A percentile compares a stretch with the other conserved stretches of the same genome.
Conservation (phyloP, 2,797 vertebrate species). For the Myotis pilosus region DNA sequence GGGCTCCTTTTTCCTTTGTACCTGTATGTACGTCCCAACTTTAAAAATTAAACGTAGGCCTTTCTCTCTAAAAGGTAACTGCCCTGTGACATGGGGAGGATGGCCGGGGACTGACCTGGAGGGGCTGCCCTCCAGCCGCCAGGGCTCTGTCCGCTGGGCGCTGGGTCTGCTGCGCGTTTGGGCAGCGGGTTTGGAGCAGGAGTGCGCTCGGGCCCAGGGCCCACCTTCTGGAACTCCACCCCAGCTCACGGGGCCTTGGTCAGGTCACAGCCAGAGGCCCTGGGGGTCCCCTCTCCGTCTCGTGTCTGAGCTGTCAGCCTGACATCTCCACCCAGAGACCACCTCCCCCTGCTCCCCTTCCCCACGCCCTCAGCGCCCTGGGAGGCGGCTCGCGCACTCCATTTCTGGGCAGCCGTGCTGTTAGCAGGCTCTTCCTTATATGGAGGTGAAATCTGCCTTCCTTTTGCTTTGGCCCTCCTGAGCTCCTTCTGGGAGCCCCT, state of each 20-base stretch:
- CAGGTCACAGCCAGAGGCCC: not conserved
- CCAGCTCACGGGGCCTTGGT: slow-evolving; percentile 3
- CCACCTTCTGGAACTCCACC: not conserved
- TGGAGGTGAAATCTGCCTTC: slow-evolving; percentile 63
- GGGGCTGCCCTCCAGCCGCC: no score
- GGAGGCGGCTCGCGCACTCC: not conserved
- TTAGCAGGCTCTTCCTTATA: slow-evolving; percentile 74
- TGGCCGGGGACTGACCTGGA: no score
- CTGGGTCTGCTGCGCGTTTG: not conserved
- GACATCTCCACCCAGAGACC: not conserved
- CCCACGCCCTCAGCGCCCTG: slow-evolving; percentile 20
- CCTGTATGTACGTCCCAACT: not conserved
- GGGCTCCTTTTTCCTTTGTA: not conserved
- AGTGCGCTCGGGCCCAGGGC: not conserved
- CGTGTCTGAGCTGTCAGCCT: not conserved
- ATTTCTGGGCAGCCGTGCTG: slow-evolving; percentile 70
- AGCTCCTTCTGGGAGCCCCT: slow-evolving; percentile 64
- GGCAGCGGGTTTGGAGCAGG: not conserved
- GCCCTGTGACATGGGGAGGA: not conserved
- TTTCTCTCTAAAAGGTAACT: not conserved
- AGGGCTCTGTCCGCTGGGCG: no score
- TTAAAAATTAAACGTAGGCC: not conserved
- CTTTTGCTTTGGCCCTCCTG: slow-evolving; percentile 26
- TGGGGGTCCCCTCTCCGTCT: not conserved
- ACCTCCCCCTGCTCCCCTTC: not conserved